Conservation (phyloP, 2,888 invertebrate genomes). For the Archips xylosteana region DNA sequence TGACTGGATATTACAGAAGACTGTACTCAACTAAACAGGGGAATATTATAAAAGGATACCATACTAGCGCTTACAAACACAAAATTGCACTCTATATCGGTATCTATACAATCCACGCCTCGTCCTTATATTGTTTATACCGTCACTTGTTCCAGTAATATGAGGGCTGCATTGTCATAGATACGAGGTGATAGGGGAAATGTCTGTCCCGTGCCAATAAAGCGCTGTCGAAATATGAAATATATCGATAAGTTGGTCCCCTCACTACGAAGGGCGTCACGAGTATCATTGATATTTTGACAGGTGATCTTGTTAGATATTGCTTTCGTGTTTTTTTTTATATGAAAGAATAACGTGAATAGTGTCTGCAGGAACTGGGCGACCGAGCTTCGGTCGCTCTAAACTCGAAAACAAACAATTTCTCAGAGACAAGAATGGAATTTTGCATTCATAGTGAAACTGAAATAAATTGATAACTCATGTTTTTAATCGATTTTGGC, state of each 20-base stretch:
- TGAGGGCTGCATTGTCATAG: not conserved
- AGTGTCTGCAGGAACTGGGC: too few relatives aligned
- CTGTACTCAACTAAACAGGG: not conserved
- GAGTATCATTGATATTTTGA: not conserved
- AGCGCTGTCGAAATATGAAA: constrained; percentile 33
- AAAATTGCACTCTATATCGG: not conserved
- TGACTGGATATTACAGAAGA: not conserved
- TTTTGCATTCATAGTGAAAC: too few relatives aligned
- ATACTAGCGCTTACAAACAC: not conserved
- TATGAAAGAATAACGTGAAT: too few relatives aligned
- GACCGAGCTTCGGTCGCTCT: too few relatives aligned
- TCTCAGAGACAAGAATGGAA: too few relatives aligned
- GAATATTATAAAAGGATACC: not conserved
- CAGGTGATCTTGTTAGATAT: constrained; percentile 8
- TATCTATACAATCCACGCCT: not conserved
- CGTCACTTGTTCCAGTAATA: not conserved
- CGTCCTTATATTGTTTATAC: not conserved
- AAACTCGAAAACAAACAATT: too few relatives aligned
- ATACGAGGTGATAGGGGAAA: constrained; percentile 24
- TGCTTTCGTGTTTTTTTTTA: not conserved
- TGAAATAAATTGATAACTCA: too few relatives aligned
- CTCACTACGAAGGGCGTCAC: not conserved
- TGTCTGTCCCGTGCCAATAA: constrained; percentile 16
- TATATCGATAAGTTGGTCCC: constrained; percentile 6
- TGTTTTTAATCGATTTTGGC: too few relatives aligned